phyloP scores from a whole-genome alignment of 2,113 vertebrate genomes.

The Baryphthengus martii region DNA sequence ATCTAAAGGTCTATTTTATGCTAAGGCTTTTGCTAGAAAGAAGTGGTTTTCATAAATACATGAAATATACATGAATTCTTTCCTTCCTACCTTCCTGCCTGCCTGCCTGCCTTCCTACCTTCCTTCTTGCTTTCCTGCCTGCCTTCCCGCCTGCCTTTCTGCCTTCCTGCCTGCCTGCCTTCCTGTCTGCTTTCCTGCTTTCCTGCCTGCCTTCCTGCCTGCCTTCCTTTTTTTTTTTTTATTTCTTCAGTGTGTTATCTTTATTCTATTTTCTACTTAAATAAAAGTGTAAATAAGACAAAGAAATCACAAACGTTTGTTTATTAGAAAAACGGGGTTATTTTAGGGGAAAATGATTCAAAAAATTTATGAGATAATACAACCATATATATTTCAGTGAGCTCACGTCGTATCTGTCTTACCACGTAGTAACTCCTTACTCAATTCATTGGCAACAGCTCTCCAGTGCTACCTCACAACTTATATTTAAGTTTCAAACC shows the following conservation, averaged over 20 bases:
- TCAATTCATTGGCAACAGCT: neutral
- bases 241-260: neutral
- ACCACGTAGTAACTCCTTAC: neutral
- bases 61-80: too few species aligned
- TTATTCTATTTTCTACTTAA: neutral
- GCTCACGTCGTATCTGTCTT: neutral
- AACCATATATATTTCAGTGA: neutral
- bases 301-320: neutral
- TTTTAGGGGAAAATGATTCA: neutral
- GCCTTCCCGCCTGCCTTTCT: accelerated
- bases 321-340: neutral
- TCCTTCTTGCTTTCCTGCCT: neutral
- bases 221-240: neutral
- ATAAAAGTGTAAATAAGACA: neutral
- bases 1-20: neutral
- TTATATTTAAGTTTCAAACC: neutral
- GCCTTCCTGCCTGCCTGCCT: neutral
- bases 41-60: neutral
- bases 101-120: too few species aligned
- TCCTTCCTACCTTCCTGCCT: neutral
- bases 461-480: neutral
- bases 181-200: neutral
- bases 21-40: neutral
- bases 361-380: neutral
- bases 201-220: accelerated